Evolutionary conservation across 2,797 vertebrate species (phyloP).

Genomic region (Pantherophis vulpinus): DNA sequence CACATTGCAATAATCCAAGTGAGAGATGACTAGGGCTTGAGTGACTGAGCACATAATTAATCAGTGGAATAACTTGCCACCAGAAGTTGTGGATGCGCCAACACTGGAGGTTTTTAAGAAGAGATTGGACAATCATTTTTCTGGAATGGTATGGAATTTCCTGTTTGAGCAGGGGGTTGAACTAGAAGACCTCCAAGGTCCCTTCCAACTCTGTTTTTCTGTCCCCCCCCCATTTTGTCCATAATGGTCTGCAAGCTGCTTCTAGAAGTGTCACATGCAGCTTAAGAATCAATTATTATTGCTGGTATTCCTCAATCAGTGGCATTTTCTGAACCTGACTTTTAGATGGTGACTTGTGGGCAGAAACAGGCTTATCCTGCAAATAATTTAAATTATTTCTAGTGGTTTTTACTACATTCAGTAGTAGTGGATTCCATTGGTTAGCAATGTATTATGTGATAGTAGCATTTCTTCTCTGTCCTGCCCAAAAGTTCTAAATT

Average conservation of each 20-base stretch:
- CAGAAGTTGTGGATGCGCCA: too few species aligned
- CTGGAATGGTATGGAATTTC: too few species aligned
- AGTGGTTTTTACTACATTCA: neutral
- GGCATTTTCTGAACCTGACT: neutral
- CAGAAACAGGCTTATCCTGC: neutral
- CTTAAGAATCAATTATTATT: neutral
- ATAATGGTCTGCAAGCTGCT: neutral
- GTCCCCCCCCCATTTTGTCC: neutral
- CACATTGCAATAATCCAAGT: neutral
- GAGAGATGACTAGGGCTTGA: neutral
- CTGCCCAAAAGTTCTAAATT: neutral
- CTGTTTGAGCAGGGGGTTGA: too few species aligned
- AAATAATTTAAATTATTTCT: neutral
- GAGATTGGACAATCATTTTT: too few species aligned
- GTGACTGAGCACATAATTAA: neutral
- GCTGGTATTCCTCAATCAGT: neutral
- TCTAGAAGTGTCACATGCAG: neutral
- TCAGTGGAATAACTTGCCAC: too few species aligned
- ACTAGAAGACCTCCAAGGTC: too few species aligned
- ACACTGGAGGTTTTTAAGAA: too few species aligned
- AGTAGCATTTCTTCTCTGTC: neutral
- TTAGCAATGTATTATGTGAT: neutral
- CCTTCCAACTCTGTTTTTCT: too few species aligned
- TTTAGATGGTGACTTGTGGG: neutral
- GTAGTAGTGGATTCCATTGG: neutral